phyloP scores from a whole-genome alignment of 2,888 invertebrate genomes.

The Celastrina argiolus region DNA sequence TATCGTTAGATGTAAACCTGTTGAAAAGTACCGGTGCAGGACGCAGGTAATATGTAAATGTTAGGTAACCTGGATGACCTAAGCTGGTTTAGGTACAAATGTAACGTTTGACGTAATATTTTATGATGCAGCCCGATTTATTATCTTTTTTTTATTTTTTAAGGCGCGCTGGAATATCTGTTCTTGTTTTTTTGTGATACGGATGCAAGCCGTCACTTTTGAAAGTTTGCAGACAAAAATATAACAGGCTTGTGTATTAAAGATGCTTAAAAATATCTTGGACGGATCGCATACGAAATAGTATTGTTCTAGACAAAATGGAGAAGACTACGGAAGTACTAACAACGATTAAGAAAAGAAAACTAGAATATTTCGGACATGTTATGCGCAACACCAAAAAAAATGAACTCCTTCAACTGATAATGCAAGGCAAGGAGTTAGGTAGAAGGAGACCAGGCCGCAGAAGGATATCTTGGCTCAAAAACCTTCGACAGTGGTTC shows the following conservation, averaged over 20 bases:
- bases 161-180: background rate
- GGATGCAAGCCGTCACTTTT: conserved; percentile 1
- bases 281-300: no score
- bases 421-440: no score
- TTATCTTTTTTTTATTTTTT: background rate
- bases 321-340: no score
- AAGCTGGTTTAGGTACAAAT: conserved; percentile 14
- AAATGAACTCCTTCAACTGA: no score
- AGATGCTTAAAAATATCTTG: background rate
- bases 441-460: no score
- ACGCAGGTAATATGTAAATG: conserved; percentile 21
- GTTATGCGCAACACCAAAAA: no score
- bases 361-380: no score
- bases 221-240: background rate
- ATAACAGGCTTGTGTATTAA: background rate
- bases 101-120: conserved; percentile 13
- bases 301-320: no score
- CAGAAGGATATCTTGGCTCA: no score
- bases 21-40: conserved; percentile 13
- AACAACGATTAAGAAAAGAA: no score
- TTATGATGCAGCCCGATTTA: background rate
- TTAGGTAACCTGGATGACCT: conserved; percentile 20
- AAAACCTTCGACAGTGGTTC: no score
- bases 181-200: background rate
- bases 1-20: conserved; percentile 1